Evolutionary conservation across 2,888 invertebrate species (phyloP).

Genomic region (Stenolophus ochropezus): DNA sequence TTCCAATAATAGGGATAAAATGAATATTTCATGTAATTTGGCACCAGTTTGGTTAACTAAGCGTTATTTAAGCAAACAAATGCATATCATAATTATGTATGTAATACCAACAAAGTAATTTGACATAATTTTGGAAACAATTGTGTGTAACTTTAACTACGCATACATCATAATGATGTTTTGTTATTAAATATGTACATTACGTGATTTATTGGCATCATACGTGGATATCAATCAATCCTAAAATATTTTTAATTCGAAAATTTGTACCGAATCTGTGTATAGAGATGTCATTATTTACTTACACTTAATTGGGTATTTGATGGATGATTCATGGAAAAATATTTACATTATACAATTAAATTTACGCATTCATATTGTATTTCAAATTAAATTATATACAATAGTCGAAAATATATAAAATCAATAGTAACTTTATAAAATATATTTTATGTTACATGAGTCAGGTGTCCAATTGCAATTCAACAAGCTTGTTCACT

Average conservation of each 20-base stretch:
- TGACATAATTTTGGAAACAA: neutral
- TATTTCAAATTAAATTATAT: too few relatives aligned
- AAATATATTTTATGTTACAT: too few relatives aligned
- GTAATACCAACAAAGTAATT: neutral
- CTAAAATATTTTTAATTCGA: neutral
- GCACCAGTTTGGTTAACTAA: neutral
- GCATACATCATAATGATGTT: neutral
- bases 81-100: neutral
- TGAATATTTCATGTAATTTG: neutral
- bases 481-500: too few relatives aligned
- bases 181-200: neutral
- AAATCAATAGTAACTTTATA: too few relatives aligned
- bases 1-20: too few relatives aligned
- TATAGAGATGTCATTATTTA: neutral
- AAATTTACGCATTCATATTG: too few relatives aligned
- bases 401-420: too few relatives aligned
- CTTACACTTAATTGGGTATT: neutral
- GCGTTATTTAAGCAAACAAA: neutral
- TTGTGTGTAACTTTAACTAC: neutral
- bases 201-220: neutral
- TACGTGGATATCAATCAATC: neutral
- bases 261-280: neutral
- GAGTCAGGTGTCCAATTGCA: too few relatives aligned
- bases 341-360: too few relatives aligned
- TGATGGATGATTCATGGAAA: neutral